Base-by-base conservation (phyloP, 2,888 invertebrate species). In the Cephus pulcher region DNA sequence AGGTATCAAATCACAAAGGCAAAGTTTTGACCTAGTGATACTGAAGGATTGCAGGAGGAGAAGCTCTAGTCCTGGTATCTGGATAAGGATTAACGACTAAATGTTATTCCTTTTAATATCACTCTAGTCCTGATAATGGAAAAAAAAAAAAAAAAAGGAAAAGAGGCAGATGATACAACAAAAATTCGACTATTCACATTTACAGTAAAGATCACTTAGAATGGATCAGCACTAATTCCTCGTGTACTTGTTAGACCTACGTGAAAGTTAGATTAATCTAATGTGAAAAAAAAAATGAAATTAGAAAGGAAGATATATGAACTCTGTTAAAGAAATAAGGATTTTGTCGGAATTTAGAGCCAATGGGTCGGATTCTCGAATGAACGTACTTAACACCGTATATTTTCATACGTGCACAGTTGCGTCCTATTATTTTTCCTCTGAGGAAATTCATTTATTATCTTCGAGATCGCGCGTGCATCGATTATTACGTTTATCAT, bases 351-450 rank as follows among this genome's bases (percentile, higher is more conserved):
- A 56, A 23, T 56, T 56, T 56, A 56, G 2, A 56, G 56, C 56
- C 56, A 56, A 56, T 56, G 56, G 56, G 56, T 56, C 23, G 56
- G 56, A 56, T 23, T 23, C 23, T 56, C 23, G 23, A 56, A 56
- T 23, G 23, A 56, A 23, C 56, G 56, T 56, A 56, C 56, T 56
- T 56, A 56, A 56, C 40, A 6, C 23, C 9, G 80, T 77, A 78
- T 76, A 80, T 80, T 76, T 77, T 77, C 74, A 75, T 75, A 75
- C 76, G 77, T 74, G 34, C 71, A 75, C 70, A 69, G 69, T 71
- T 12, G 32, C 34, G 40, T 33, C 33, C 56, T 12, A 69, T 71
- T 4, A 32, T 76, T 74, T 70, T 40, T 32, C 37, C 30, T 37
- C 68, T 23, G 12, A 6, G 37, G 12, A 6, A 75, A 70, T 23